Evolutionary conservation across 2,888 invertebrate species (phyloP).

Genomic region (Callosobruchus maculatus): DNA sequence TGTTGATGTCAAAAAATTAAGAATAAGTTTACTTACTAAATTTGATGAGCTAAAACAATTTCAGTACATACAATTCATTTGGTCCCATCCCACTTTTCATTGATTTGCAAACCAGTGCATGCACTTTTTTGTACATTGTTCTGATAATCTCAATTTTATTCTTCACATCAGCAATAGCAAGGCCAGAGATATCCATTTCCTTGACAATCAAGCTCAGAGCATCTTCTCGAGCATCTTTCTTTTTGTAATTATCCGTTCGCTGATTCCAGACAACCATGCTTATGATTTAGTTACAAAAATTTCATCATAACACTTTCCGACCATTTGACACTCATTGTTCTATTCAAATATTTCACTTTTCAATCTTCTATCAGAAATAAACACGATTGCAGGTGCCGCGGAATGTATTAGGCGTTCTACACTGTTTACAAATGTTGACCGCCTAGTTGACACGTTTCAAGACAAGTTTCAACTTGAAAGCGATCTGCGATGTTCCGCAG

Average conservation of each 20-base stretch:
- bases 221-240: background rate
- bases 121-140: conserved; percentile 1
- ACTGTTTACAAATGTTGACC: no score
- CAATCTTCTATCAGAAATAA: no score
- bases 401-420: no score
- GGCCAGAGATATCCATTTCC: background rate
- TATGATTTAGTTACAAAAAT: background rate
- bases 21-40: no score
- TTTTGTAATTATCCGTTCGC: background rate
- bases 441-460: no score
- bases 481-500: no score
- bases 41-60: background rate
- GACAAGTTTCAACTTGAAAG: no score
- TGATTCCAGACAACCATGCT: background rate
- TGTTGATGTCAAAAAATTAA: no score
- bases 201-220: background rate
- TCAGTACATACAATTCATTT: background rate
- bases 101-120: background rate
- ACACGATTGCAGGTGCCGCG: no score
- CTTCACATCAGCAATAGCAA: background rate
- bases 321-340: no score
- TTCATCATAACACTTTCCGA: background rate
- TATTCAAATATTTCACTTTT: no score
- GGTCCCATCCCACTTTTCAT: background rate
- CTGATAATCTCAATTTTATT: background rate